phyloP scores from a whole-genome alignment of 1,140 invertebrate genomes.

The Drosophila sturtevanti region DNA sequence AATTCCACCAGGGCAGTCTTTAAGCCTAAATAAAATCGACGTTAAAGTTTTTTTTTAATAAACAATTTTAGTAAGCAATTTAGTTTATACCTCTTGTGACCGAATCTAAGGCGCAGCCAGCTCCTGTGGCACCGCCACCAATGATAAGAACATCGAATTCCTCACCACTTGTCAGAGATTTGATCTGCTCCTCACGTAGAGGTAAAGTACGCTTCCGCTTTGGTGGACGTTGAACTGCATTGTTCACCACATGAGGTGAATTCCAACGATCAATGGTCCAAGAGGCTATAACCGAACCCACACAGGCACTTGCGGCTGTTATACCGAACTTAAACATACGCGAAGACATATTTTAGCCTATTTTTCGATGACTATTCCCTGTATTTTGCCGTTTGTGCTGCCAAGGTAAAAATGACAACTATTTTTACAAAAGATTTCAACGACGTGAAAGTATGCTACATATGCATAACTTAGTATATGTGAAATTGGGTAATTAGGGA shows the following conservation, averaged over 20 bases:
- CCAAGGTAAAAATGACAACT: not conserved
- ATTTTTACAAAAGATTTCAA: not conserved
- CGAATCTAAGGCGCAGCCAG: conserved; percentile 96
- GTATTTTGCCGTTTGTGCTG: not conserved
- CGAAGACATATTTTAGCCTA: conserved; percentile 65
- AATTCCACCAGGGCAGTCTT: conserved; percentile 98
- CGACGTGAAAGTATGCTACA: not conserved
- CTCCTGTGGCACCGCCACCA: conserved; percentile 97
- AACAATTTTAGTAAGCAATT: too few relatives aligned
- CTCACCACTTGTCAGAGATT: conserved; percentile 89
- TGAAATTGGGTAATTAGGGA: not conserved
- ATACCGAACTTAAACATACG: conserved; percentile 80
- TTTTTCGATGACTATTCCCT: not conserved
- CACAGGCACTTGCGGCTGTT: conserved; percentile 72
- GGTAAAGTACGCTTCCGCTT: conserved; percentile 90
- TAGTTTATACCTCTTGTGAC: conserved; percentile 87
- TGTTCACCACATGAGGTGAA: conserved; percentile 73
- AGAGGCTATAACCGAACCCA: conserved; percentile 68
- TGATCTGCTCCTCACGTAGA: conserved; percentile 91
- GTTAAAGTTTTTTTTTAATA: too few relatives aligned
- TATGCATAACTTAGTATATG: not conserved
- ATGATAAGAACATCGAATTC: conserved; percentile 97
- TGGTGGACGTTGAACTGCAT: conserved; percentile 84
- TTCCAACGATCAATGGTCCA: conserved; percentile 73
- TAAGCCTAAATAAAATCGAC: conserved; percentile 82